A percentile compares a stretch with the other conserved stretches of the same genome.
Conservation (phyloP, 2,888 invertebrate species). For the Erynnis tages region DNA sequence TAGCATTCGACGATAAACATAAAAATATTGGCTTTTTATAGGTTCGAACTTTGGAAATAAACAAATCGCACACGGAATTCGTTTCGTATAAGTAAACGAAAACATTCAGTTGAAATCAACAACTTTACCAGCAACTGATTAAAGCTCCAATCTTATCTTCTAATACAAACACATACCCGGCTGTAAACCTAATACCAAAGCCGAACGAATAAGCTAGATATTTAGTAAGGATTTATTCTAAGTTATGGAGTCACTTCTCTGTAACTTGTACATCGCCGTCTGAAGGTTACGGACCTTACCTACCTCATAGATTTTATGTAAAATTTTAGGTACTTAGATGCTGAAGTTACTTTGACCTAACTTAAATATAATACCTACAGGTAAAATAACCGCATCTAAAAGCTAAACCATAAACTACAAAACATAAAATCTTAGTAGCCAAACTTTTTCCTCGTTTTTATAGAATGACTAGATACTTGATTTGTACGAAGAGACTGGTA, state of each 20-base stretch:
- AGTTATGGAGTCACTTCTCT: slow-evolving; percentile 11
- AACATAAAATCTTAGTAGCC: no score
- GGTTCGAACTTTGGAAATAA: neutral
- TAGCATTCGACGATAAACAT: neutral
- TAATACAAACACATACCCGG: neutral
- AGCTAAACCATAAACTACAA: no score
- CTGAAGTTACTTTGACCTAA: no score
- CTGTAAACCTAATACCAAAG: neutral
- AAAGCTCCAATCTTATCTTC: slow-evolving; percentile 3
- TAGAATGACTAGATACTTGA: no score
- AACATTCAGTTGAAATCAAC: slow-evolving; percentile 6
- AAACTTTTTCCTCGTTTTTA: no score
- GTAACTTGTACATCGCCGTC: neutral
- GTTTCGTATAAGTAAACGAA: neutral
- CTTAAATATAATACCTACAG: no score
- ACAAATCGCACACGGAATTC: neutral
- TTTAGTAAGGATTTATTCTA: slow-evolving; percentile 17
- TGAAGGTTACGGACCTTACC: neutral
- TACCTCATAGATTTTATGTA: no score
- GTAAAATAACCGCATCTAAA: no score
- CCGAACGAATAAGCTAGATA: slow-evolving; percentile 11
- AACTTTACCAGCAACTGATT: slow-evolving; percentile 1
- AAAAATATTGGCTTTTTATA: neutral
- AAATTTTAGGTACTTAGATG: no score
- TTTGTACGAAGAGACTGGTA: no score